These are phyloP conservation scores for Sycophila texana DNA, from an alignment of 2,888 invertebrate species.

Conservation along the genomic window DNA sequence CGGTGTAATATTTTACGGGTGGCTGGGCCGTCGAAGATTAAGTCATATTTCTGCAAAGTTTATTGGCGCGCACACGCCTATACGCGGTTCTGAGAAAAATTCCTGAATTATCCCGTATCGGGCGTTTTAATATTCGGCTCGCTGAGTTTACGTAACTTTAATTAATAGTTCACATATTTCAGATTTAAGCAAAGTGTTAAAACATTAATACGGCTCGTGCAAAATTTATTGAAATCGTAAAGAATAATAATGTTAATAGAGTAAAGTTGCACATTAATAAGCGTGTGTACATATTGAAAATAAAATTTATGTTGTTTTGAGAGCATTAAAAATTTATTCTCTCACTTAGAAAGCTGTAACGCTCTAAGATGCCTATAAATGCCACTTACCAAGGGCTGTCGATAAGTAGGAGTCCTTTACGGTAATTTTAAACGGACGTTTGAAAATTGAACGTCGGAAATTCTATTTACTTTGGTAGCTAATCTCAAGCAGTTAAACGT, in stretches of 20 bases:
- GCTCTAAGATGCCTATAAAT: slow-evolving; percentile 55
- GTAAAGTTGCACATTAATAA: background rate
- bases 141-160: background rate
- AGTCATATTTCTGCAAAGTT: too few species aligned
- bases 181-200: background rate
- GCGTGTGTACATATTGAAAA: slow-evolving; percentile 33
- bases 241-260: slow-evolving; percentile 8
- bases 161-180: background rate
- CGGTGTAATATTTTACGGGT: too few species aligned
- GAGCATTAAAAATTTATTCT: slow-evolving; percentile 44
- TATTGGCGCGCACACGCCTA: too few species aligned
- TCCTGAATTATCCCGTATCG: background rate
- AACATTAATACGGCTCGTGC: background rate
- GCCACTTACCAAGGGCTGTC: slow-evolving; percentile 57
- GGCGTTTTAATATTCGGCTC: too few species aligned
- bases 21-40: too few species aligned
- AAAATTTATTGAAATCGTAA: slow-evolving; percentile 18
- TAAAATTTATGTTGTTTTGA: slow-evolving; percentile 42
- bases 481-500: too few species aligned
- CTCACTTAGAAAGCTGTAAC: slow-evolving; percentile 43
- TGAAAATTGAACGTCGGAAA: slow-evolving; percentile 22
- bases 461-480: too few species aligned
- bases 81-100: too few species aligned
- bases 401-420: slow-evolving; percentile 56
- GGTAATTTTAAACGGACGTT: slow-evolving; percentile 48